These are phyloP conservation scores for Pygoscelis antarcticus DNA, from an alignment of 2,113 vertebrate genomes.

Conservation along the genomic window DNA sequence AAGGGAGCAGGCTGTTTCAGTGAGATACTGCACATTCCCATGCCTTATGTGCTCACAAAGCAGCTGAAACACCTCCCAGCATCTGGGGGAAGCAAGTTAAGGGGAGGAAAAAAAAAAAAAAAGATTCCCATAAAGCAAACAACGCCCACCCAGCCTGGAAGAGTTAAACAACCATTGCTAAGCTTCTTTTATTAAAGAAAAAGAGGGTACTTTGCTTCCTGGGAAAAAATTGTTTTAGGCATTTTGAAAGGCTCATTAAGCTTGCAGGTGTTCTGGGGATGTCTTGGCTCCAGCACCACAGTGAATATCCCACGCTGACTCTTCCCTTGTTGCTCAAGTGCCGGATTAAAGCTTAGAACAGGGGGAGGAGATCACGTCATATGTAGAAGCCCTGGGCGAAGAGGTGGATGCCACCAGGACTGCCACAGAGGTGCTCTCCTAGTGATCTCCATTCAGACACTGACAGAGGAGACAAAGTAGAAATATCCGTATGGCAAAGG, in stretches of 20 bases:
- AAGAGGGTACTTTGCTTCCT: slow-evolving; percentile 15
- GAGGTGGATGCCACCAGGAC: neutral
- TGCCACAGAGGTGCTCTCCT: neutral
- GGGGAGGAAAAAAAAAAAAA: neutral
- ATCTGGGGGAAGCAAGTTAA: neutral
- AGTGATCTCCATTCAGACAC: neutral
- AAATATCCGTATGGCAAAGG: neutral
- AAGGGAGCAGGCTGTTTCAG: neutral
- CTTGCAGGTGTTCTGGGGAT: slow-evolving; percentile 28
- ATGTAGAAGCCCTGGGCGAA: neutral
- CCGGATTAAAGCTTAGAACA: neutral
- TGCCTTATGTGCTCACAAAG: neutral
- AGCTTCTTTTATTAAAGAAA: slow-evolving; percentile 6
- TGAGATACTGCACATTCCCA: neutral
- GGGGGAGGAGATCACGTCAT: neutral
- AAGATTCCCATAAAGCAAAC: neutral
- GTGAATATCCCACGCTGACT: neutral
- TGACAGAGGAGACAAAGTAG: neutral
- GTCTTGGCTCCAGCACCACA: neutral
- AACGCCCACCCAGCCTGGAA: slow-evolving; percentile 19
- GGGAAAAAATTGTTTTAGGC: neutral
- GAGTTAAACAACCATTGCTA: slow-evolving; percentile 1
- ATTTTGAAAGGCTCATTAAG: slow-evolving; percentile 14
- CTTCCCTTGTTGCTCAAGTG: neutral
- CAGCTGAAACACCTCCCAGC: neutral